Conservation (phyloP, 2,113 vertebrate genomes). For the Neolamprologus caudopunctatus region DNA sequence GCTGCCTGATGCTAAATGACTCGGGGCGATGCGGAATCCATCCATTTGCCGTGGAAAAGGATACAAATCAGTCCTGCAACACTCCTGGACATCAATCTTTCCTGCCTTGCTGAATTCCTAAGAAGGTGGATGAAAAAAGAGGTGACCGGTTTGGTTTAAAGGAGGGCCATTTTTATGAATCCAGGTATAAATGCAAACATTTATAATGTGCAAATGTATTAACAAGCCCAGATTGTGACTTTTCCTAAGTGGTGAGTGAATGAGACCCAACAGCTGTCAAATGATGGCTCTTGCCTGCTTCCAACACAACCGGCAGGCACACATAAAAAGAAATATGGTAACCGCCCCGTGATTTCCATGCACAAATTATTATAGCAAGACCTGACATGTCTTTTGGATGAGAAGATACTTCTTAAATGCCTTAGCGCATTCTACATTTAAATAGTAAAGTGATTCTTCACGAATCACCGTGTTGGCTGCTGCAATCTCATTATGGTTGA, state of each 20-base stretch:
- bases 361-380: constrained; percentile 2
- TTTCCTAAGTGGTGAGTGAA: neutral
- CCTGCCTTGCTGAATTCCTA: constrained; percentile 15
- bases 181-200: neutral
- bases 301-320: neutral
- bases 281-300: constrained; percentile 4
- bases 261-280: neutral
- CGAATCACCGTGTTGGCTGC: neutral
- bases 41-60: constrained; percentile 9
- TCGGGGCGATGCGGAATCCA: neutral
- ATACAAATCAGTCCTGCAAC: constrained; percentile 17
- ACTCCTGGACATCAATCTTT: constrained; percentile 33
- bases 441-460: constrained; percentile 10
- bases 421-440: neutral
- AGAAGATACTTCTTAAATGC: neutral
- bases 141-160: neutral
- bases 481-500: constrained; percentile 31
- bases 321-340: neutral
- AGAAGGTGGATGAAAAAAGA: neutral
- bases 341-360: neutral
- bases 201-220: neutral
- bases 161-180: neutral
- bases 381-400: constrained; percentile 13
- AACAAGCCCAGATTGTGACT: neutral
- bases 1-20: constrained; percentile 13